Percentiles rank a stretch among this genome's conserved stretches.
Evolutionary conservation across 2,797 vertebrate genomes (phyloP).

Genomic region (Lacerta bilineata): DNA sequence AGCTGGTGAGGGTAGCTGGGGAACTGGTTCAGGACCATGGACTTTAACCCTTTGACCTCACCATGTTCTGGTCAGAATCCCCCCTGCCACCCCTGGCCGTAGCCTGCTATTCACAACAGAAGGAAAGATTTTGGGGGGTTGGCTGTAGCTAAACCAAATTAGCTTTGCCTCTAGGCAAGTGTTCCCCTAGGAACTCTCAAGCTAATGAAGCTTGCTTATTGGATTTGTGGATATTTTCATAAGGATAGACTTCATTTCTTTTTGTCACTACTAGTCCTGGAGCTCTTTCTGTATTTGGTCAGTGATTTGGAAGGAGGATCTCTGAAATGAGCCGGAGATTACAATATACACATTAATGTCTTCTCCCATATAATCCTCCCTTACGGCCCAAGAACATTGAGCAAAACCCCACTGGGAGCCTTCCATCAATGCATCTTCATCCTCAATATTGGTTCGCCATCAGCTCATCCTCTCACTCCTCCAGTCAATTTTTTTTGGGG

Average conservation of each 20-base stretch:
- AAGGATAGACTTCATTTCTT: slow-evolving; percentile 11
- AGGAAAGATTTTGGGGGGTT: neutral
- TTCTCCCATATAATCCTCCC: neutral
- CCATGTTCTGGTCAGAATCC: neutral
- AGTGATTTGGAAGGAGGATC: neutral
- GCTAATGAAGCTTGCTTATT: slow-evolving; percentile 22
- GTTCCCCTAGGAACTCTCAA: slow-evolving; percentile 1
- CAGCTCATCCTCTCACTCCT: too few species aligned
- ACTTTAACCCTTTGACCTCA: neutral
- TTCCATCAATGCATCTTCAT: neutral
- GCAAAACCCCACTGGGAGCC: neutral
- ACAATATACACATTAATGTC: neutral
- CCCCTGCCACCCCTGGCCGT: neutral
- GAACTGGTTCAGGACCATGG: too few species aligned
- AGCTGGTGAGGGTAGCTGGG: neutral
- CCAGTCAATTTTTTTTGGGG: too few species aligned
- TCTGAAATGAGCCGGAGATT: neutral
- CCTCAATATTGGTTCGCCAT: too few species aligned
- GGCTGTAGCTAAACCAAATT: neutral
- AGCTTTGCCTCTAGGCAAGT: neutral
- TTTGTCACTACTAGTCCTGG: neutral
- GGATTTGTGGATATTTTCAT: slow-evolving; percentile 22
- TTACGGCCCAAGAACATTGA: too few species aligned
- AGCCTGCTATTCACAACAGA: neutral
- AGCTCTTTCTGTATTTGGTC: neutral